A percentile compares a stretch with the other conserved stretches of the same genome.
Evolutionary conservation across 1,140 invertebrate genomes (phyloP).

Genomic region (Leptoteleia sp.): DNA sequence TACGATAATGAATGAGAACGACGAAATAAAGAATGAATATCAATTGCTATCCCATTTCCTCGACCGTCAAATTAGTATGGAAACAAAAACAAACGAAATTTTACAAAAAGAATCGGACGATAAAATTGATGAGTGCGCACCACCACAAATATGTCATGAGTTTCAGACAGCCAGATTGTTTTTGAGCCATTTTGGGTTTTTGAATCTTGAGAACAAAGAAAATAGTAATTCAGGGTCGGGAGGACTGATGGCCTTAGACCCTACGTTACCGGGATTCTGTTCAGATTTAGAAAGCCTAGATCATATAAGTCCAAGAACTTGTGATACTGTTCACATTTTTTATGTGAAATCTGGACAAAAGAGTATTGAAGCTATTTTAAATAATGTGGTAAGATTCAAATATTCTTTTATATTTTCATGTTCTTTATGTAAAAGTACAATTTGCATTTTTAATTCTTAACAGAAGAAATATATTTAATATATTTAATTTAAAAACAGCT

Average conservation of each 20-base stretch:
- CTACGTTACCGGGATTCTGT: conserved; percentile 86
- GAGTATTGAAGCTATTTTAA: conserved; percentile 88
- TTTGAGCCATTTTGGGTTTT: conserved; percentile 95
- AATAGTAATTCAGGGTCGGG: conserved; percentile 81
- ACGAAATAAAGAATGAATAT: conserved; percentile 81
- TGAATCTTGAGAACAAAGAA: conserved; percentile 88
- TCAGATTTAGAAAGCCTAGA: conserved; percentile 88
- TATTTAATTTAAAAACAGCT: too few relatives aligned
- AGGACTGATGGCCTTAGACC: conserved; percentile 89
- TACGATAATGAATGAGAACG: conserved; percentile 84
- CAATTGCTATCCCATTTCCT: conserved; percentile 73
- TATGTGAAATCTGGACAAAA: conserved; percentile 94
- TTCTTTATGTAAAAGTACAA: too few relatives aligned
- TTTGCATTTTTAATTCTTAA: too few relatives aligned
- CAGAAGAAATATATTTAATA: too few relatives aligned
- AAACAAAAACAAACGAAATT: conserved; percentile 81
- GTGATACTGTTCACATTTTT: conserved; percentile 97
- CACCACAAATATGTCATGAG: conserved; percentile 91
- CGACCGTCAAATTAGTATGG: conserved; percentile 79
- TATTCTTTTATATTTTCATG: too few relatives aligned
- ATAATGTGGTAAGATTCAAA: conserved; percentile 88
- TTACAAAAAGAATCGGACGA: conserved; percentile 80
- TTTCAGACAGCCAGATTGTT: conserved; percentile 97
- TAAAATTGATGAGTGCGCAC: conserved; percentile 87
- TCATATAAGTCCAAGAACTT: conserved; percentile 90